phyloP scores from a whole-genome alignment of 1,140 invertebrate species.

The Papilio xuthus region DNA sequence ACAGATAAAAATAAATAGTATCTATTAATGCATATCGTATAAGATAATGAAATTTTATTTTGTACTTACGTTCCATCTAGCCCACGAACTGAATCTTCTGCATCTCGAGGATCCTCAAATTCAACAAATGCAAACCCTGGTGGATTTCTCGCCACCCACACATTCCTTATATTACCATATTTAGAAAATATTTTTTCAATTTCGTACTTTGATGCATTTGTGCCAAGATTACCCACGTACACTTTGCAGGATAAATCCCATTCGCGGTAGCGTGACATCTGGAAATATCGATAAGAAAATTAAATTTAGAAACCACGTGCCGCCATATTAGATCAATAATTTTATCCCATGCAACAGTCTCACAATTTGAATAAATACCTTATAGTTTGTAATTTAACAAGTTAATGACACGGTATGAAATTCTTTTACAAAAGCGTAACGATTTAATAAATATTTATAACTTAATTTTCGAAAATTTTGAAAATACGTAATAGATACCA shows the following conservation, averaged over 20 bases:
- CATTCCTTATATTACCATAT: constrained; percentile 97
- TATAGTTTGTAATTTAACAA: not conserved
- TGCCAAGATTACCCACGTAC: constrained; percentile 98
- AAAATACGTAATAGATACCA: not conserved
- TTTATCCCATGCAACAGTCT: not conserved
- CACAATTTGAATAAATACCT: not conserved
- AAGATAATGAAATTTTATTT: not conserved
- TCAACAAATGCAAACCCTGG: constrained; percentile 99
- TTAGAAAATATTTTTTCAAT: constrained; percentile 96
- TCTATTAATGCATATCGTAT: not conserved
- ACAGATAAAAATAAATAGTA: not conserved
- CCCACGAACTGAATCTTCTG: constrained; percentile 97
- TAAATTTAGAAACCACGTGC: constrained; percentile 41
- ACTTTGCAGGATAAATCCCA: constrained; percentile 98
- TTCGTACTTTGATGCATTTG: constrained; percentile 94
- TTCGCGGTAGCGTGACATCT: constrained; percentile 88
- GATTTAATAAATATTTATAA: not conserved
- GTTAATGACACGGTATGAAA: not conserved
- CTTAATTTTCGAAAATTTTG: not conserved
- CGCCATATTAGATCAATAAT: constrained; percentile 49
- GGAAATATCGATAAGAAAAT: constrained; percentile 45
- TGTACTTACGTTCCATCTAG: constrained; percentile 95
- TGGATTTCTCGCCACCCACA: constrained; percentile 98
- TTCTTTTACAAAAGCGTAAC: not conserved
- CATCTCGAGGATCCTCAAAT: constrained; percentile 98